Evolutionary conservation across 2,888 invertebrate genomes (phyloP).

Genomic region (Cantharis rufa): DNA sequence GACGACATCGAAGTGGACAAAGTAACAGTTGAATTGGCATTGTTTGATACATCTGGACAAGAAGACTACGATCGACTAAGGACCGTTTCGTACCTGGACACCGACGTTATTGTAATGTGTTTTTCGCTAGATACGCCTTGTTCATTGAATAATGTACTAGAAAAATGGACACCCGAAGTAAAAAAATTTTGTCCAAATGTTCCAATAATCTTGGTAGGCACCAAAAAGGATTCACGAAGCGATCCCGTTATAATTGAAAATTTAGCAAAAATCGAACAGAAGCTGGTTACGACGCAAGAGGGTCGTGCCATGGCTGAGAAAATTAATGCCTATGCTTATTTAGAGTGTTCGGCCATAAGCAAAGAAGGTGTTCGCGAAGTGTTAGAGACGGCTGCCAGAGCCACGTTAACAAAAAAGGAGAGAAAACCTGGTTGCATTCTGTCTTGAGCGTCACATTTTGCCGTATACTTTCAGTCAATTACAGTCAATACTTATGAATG

Average conservation of each 20-base stretch:
- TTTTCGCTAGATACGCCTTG: slow-evolving; percentile 99
- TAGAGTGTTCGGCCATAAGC: slow-evolving; percentile 99
- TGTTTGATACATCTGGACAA: slow-evolving; percentile 98
- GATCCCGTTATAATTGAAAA: slow-evolving; percentile 93
- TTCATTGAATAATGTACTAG: slow-evolving; percentile 98
- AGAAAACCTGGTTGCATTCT: slow-evolving; percentile 88
- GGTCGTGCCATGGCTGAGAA: slow-evolving; percentile 98
- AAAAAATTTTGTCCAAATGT: slow-evolving; percentile 99
- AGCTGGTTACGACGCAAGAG: slow-evolving; percentile 96
- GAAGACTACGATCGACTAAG: slow-evolving; percentile 97
- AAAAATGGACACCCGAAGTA: slow-evolving; percentile 99
- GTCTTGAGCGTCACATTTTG: slow-evolving; percentile 44
- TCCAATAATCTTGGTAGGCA: slow-evolving; percentile 98
- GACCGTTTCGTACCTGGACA: slow-evolving; percentile 96
- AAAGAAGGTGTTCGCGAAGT: slow-evolving; percentile 99
- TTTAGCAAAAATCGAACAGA: slow-evolving; percentile 97
- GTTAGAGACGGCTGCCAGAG: slow-evolving; percentile 98
- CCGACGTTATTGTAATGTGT: slow-evolving; percentile 99
- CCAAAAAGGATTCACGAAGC: slow-evolving; percentile 95
- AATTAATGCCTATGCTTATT: slow-evolving; percentile 96
- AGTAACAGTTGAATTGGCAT: slow-evolving; percentile 90
- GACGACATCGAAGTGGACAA: slow-evolving; percentile 99
- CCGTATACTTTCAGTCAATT: no score
- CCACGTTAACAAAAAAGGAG: slow-evolving; percentile 96
- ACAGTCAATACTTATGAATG: no score